A percentile compares a stretch with the other conserved stretches of the same genome.
phyloP scores from a whole-genome alignment of 2,888 invertebrate species.

The Meloe dianella region DNA sequence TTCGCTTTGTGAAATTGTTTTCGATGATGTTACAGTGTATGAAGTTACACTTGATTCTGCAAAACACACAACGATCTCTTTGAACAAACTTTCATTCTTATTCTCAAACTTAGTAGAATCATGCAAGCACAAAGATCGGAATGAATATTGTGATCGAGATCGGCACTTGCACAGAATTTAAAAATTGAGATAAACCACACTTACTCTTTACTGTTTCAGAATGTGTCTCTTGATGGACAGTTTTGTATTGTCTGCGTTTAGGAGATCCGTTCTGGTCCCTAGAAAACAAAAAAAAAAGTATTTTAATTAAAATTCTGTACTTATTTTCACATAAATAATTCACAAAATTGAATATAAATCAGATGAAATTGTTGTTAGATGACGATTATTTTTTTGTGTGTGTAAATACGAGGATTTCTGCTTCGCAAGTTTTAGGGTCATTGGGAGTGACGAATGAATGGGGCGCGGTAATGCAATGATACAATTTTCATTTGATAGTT shows the following conservation, averaged over 20 bases:
- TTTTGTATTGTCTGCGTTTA: slow-evolving; percentile 58
- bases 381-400: slow-evolving; percentile 15
- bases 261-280: slow-evolving; percentile 57
- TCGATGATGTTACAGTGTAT: slow-evolving; percentile 38
- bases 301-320: too few relatives aligned
- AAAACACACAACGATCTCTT: too few relatives aligned
- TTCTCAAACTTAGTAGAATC: too few relatives aligned
- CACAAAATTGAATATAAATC: background rate
- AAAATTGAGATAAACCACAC: too few relatives aligned
- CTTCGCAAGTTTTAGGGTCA: slow-evolving; percentile 42
- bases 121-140: too few relatives aligned
- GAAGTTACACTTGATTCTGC: slow-evolving; percentile 44
- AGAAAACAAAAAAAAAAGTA: slow-evolving; percentile 14
- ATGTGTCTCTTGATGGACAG: slow-evolving; percentile 59
- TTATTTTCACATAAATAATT: slow-evolving; percentile 6
- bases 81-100: too few relatives aligned
- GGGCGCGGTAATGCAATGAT: slow-evolving; percentile 42
- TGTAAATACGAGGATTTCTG: slow-evolving; percentile 46
- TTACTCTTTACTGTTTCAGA: slow-evolving; percentile 62
- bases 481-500: background rate
- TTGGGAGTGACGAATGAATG: slow-evolving; percentile 32
- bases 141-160: too few relatives aligned
- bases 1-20: slow-evolving; percentile 25
- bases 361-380: slow-evolving; percentile 41
- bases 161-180: too few relatives aligned